phyloP scores from a whole-genome alignment of 2,113 vertebrate species.

The Peromyscus maniculatus region DNA sequence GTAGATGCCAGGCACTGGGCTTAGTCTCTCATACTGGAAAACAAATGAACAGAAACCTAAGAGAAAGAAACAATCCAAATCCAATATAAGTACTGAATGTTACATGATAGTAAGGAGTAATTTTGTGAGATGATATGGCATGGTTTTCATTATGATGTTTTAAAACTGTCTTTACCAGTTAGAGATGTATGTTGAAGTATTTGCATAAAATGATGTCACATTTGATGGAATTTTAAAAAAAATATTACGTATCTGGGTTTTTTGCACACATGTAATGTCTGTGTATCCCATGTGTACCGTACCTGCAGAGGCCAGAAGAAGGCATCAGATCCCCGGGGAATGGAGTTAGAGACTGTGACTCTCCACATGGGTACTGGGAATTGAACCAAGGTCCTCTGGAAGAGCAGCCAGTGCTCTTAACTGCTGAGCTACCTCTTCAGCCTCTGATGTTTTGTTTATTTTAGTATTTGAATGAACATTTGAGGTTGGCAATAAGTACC shows the following conservation, averaged over 20 bases:
- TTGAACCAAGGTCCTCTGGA: background rate
- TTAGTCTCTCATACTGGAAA: background rate
- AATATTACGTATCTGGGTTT: too few species aligned
- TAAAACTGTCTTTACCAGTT: background rate
- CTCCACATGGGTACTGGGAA: too few species aligned
- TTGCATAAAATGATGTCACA: background rate
- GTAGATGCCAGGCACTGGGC: too few species aligned
- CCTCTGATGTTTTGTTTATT: background rate
- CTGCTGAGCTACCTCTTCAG: background rate
- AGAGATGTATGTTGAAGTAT: background rate
- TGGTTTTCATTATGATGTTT: background rate
- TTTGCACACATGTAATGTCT: too few species aligned
- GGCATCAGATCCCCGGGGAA: too few species aligned
- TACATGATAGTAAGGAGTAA: too few species aligned
- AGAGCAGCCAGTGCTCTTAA: background rate
- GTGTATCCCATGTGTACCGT: too few species aligned
- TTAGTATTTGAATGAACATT: background rate
- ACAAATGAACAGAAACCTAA: background rate
- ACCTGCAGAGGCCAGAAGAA: too few species aligned
- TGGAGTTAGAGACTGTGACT: too few species aligned
- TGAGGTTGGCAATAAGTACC: background rate
- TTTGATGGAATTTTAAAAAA: background rate
- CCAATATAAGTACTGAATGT: background rate
- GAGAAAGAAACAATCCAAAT: background rate
- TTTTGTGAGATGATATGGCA: background rate